Conservation (phyloP, 2,888 invertebrate genomes). For the Tetranychus truncatus region DNA sequence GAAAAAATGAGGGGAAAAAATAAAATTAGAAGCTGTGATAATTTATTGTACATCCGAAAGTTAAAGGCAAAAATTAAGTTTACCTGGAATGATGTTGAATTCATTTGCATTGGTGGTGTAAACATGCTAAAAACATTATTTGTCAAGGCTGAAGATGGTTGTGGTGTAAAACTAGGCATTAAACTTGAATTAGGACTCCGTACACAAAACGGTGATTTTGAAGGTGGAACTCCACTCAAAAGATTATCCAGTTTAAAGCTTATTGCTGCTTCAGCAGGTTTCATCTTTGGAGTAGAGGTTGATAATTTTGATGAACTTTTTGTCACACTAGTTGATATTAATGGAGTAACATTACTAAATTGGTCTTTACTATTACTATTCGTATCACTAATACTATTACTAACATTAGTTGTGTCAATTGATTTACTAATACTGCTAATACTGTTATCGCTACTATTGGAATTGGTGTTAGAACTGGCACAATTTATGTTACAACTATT, state of each 20-base stretch:
- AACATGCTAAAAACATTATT: not conserved
- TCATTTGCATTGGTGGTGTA: not conserved
- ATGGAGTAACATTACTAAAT: too few relatives aligned
- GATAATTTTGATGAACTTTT: not conserved
- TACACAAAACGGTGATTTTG: not conserved
- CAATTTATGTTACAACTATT: not conserved
- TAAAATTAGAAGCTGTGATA: not conserved
- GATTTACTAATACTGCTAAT: not conserved
- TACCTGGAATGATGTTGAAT: not conserved
- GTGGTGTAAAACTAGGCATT: not conserved
- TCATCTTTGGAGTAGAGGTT: not conserved
- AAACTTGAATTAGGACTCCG: not conserved
- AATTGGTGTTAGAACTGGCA: not conserved
- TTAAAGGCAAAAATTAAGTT: not conserved
- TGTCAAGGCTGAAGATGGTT: not conserved
- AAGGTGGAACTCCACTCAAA: not conserved
- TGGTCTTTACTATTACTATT: too few relatives aligned
- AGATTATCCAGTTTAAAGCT: not conserved
- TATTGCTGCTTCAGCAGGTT: not conserved
- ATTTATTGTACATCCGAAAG: not conserved
- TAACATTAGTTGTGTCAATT: not conserved
- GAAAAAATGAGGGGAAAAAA: not conserved
- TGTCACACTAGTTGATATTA: not conserved
- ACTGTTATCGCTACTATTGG: not conserved
- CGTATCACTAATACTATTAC: too few relatives aligned